Evolutionary conservation across 1,140 invertebrate genomes (phyloP).

Genomic region (Ips typographus): DNA sequence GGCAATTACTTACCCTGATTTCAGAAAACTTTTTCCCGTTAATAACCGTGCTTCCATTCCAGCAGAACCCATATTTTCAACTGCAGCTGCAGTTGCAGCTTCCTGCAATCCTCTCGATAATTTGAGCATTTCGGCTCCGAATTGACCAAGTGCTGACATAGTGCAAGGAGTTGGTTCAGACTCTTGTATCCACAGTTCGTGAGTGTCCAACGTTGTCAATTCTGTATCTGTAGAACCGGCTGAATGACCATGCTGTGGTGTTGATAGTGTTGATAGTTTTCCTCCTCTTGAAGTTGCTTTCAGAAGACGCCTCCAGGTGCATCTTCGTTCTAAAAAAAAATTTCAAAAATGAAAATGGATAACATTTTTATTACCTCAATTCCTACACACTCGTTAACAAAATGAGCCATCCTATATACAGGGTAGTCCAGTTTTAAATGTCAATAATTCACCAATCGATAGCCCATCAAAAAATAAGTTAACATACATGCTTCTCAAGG

Average conservation of each 20-base stretch:
- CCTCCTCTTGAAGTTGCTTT: slow-evolving; percentile 47
- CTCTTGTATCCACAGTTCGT: slow-evolving; percentile 78
- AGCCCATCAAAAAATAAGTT: no score
- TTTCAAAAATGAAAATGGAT: no score
- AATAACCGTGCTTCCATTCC: slow-evolving; percentile 6
- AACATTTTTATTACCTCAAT: not conserved
- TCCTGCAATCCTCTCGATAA: slow-evolving; percentile 73
- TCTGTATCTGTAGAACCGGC: slow-evolving; percentile 79
- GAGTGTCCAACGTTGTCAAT: slow-evolving; percentile 74
- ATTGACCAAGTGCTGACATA: slow-evolving; percentile 78
- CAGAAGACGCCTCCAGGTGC: slow-evolving; percentile 64
- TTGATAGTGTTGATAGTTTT: slow-evolving; percentile 53
- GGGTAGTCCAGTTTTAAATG: no score
- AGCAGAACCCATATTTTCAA: slow-evolving; percentile 11
- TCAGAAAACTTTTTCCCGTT: slow-evolving; percentile 8
- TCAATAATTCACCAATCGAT: no score
- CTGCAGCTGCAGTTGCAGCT: slow-evolving; percentile 46
- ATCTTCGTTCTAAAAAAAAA: slow-evolving; percentile 57
- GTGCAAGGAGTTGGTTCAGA: slow-evolving; percentile 76
- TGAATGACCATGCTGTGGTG: slow-evolving; percentile 69
- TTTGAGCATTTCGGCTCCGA: slow-evolving; percentile 80
- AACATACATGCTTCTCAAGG: no score
- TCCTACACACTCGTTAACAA: not conserved
- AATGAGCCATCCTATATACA: no score
- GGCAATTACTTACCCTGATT: slow-evolving; percentile 13